Percentiles rank a stretch among this genome's conserved stretches.
These are phyloP conservation scores for Rhagonycha lutea DNA, from an alignment of 2,888 invertebrate genomes.

Conservation along the genomic window DNA sequence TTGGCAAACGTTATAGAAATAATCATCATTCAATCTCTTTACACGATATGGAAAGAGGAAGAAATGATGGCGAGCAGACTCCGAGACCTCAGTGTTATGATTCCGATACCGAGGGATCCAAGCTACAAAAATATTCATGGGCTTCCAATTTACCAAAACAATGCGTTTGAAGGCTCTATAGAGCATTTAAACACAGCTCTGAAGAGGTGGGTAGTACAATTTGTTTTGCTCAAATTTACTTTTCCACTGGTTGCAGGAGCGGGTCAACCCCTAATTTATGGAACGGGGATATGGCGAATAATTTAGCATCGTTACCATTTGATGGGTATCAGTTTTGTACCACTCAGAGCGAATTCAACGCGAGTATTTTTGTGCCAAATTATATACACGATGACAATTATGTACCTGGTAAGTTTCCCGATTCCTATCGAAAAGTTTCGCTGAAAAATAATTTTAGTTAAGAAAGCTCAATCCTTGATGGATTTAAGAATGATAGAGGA, in stretches of 20 bases:
- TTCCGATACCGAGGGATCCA: constrained; percentile 44
- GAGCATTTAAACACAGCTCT: constrained; percentile 42
- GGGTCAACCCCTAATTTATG: constrained; percentile 49
- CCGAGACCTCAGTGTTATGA: constrained; percentile 55
- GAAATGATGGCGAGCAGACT: constrained; percentile 56
- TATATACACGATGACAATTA: constrained; percentile 28
- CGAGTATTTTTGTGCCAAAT: constrained; percentile 51
- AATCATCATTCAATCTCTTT: constrained; percentile 58
- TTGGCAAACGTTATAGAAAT: constrained; percentile 55
- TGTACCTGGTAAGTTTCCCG: constrained; percentile 19
- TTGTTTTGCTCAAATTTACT: not conserved
- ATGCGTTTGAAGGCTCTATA: constrained; percentile 49
- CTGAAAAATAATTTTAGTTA: constrained; percentile 40
- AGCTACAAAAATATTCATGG: constrained; percentile 41
- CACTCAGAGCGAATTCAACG: constrained; percentile 55
- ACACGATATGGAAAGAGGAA: constrained; percentile 60
- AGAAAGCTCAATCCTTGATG: constrained; percentile 53
- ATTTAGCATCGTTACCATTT: constrained; percentile 43
- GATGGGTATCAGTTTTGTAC: constrained; percentile 51
- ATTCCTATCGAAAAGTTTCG: not conserved
- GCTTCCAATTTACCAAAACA: constrained; percentile 49
- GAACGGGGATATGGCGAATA: constrained; percentile 45
- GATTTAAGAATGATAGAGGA: constrained; percentile 49
- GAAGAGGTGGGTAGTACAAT: constrained; percentile 34
- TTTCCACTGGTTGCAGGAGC: constrained; percentile 33